These are phyloP conservation scores for Quadroppia sp. DNA, from an alignment of 2,888 invertebrate genomes.

Conservation along the genomic window DNA sequence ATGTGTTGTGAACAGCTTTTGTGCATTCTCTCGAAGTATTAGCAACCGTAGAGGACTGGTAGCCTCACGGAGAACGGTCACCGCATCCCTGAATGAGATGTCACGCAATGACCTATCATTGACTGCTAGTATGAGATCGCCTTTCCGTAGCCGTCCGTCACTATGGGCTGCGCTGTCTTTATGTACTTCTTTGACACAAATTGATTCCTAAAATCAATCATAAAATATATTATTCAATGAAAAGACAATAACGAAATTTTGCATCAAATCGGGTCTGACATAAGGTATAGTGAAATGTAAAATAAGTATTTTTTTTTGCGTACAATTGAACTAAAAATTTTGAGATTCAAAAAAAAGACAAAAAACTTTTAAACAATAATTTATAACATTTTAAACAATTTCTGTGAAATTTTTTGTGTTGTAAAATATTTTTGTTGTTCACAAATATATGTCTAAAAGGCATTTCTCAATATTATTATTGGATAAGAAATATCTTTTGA, in stretches of 20 bases:
- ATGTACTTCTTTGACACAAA: constrained; percentile 49
- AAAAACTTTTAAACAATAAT: too few species aligned
- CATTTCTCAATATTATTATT: neutral
- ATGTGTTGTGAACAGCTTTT: constrained; percentile 49
- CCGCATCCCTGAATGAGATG: constrained; percentile 47
- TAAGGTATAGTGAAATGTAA: neutral
- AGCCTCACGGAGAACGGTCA: constrained; percentile 48
- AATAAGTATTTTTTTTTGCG: too few species aligned
- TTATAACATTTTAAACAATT: too few species aligned
- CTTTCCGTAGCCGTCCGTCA: constrained; percentile 49
- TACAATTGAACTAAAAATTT: too few species aligned
- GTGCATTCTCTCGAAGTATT: constrained; percentile 50
- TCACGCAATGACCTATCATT: constrained; percentile 49
- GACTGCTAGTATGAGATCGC: constrained; percentile 50
- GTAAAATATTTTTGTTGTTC: neutral
- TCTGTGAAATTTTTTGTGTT: neutral
- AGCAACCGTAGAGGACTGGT: constrained; percentile 49
- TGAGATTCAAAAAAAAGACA: too few species aligned
- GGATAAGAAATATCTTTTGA: neutral
- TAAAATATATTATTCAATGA: neutral
- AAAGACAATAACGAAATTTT: neutral
- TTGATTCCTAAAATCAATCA: constrained; percentile 46
- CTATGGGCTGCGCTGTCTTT: constrained; percentile 49
- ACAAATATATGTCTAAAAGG: neutral
- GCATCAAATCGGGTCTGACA: too few species aligned